Evolutionary conservation across 1,140 invertebrate genomes (phyloP), one percentile per base, ranked within the genome.

Genomic region (Antheraea pernyi): DNA sequence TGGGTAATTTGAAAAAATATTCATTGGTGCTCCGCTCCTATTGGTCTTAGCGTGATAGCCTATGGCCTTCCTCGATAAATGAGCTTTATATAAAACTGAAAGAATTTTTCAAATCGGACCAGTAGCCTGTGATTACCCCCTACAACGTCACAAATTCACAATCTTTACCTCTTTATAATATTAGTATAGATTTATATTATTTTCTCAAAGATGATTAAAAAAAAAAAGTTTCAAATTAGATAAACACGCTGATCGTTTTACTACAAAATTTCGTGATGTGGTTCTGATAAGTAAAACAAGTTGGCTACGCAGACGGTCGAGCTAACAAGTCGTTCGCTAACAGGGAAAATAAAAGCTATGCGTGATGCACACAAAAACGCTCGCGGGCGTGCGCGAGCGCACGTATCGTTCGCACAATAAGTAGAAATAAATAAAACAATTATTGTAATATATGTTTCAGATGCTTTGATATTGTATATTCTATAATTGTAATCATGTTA

Each of bases 271-370:
- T 63, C 61, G 61, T 63, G 61, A 63, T 36, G 61, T 63, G 30
- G 30, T 13, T 60, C 59, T 30, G 59, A 22, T 53, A 53, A 53
- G 46, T 53, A 53, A 53, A 53, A 60, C 61, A 36, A 63, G 61
- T 53, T 65, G 19, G 16, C 42, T 42, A 65, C 64, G 42, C 39
- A 65, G 39, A 64, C 62, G 62, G 37, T 37, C 62, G 37, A 65
- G 64, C 64, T 65, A 65, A 65, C 64, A 65, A 63, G 61, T 63
- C 61, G 61, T 37, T 37, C 61, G 61, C 61, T 63, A 63, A 65
- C 64, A 65, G 37, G 64, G 37, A 67, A 68, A 68, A 68, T 69
- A 63, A 69, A 63, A 69, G 60, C 42, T 63, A 69, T 48, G 67
- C 67, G 60, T 69, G 73, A 73, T 65, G 64, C 64, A 65, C 64